Conservation (phyloP, 2,113 vertebrate species). For the Dissostichus mawsoni region DNA sequence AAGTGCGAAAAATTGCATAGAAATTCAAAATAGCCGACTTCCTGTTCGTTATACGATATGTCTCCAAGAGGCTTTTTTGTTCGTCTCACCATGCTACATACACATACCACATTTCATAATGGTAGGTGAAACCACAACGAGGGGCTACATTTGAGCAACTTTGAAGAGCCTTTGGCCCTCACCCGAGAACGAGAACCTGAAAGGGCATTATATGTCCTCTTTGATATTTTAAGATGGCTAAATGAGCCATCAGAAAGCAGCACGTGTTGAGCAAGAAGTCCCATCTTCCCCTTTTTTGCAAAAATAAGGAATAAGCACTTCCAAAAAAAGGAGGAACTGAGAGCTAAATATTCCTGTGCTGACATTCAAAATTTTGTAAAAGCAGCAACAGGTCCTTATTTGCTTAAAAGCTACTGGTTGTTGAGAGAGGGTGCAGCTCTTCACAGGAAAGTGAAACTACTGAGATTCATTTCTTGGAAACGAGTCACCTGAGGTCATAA, state of each 20-base stretch:
- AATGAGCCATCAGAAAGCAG: neutral
- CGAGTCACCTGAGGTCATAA: neutral
- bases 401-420: neutral
- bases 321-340: slow-evolving; percentile 26
- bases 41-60: too few relatives aligned
- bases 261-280: neutral
- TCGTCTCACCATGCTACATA: too few relatives aligned
- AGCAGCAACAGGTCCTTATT: neutral
- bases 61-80: too few relatives aligned
- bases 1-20: too few relatives aligned
- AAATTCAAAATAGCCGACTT: too few relatives aligned
- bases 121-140: too few relatives aligned
- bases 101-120: too few relatives aligned
- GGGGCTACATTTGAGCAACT: too few relatives aligned
- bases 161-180: too few relatives aligned
- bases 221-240: neutral
- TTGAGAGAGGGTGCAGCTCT: neutral
- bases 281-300: neutral
- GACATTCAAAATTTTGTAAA: neutral
- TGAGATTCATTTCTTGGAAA: neutral
- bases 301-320: neutral
- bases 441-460: neutral
- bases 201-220: too few relatives aligned
- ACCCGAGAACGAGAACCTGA: too few relatives aligned
- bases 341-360: neutral